Base-by-base conservation (phyloP, 2,888 invertebrate species). In the Mimumesa dahlbomi region DNA sequence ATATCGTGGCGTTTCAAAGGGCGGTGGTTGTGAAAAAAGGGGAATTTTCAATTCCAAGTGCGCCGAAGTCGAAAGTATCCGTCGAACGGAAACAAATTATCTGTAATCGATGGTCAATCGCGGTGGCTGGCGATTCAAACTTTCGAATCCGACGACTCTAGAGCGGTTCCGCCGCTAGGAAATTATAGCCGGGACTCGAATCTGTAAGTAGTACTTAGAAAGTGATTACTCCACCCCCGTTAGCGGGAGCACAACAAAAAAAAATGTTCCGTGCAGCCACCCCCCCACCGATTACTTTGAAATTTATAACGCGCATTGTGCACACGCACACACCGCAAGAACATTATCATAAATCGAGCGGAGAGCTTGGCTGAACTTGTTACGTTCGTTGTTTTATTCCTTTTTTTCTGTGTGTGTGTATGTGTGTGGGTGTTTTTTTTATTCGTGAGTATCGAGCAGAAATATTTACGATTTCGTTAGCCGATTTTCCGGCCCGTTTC, bases 21-120 rank as follows among this genome's bases (percentile, higher is more conserved):
- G n/a, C n/a, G n/a, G n/a, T n/a, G n/a, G n/a, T n/a, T n/a, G n/a
- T n/a, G n/a, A n/a, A n/a, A n/a, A 31, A 7, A 59, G 40, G 2
- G 31, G n/a, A 43, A 40, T 21, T 19, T 49, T 38, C 21, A 49
- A 38, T 34, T 18, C 21, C 21, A 14, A n/a, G 36, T 49, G 31
- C 19, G 19, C 38, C 38, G 46, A 34, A 21, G 40, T 9, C 13
- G 22, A 50, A 43, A 56, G 34, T 48, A 46, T 40, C 34, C 22
- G 18, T 18, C 34, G 14, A 9, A n/a, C 25, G 56, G 70, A 62
- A 75, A 72, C 58, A 69, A 73, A 72, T 77, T 75, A 70, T 73
- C 77, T 45, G 64, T 67, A 67, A 67, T 73, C 73, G 73, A 73
- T 70, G 65, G 61, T 62, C 63, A 45, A 69, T 69, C 59, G 52